Base-by-base conservation (phyloP, 2,888 invertebrate genomes). In the Danaus chrysippus region DNA sequence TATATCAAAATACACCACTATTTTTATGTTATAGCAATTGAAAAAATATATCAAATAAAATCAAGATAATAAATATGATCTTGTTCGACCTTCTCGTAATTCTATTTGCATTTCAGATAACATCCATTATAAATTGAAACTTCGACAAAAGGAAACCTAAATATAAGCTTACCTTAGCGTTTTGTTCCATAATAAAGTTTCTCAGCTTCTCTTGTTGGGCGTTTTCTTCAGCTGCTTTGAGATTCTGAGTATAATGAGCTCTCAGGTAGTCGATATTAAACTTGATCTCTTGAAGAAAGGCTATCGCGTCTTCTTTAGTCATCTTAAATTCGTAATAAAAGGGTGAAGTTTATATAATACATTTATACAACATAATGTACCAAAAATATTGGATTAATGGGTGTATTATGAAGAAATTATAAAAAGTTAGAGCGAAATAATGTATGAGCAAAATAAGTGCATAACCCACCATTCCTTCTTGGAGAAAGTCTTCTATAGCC, bases 401-500 rank as follows among this genome's bases (percentile, higher is more conserved):
- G 11, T 49, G 10, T 49, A 10, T 17, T 17, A 11, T n/a, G 17
- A 10, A 17, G 5, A 17, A 49, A 17, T 17, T 49, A n/a, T 8
- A 17, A 49, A 49, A 17, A 10, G 10, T 34, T 34, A 34, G 8
- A 34, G 23, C 8, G 23, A 34, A 3, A 34, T 6, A 34, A 34
- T 34, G 23, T 11, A 43, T 43, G n/a, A 43, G 12, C 0, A 5
- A n/a, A n/a, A 43, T 12, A 10, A n/a, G 10, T 2, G 42, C 23
- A 44, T 52, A 19, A 85, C 91, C 86, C 82, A 96, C 96, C 92
- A 95, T 82, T 71, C 95, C 95, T 72, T 95, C 94, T 72, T 94
- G 93, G 15, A 96, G 91, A 73, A 95, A 94, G 70, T 95, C 95
- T 76, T 95, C 94, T 19, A 96, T 94, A 11, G 95, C 95, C 8